phyloP scores from a whole-genome alignment of 2,113 vertebrate species.

The Cynoglossus semilaevis region DNA sequence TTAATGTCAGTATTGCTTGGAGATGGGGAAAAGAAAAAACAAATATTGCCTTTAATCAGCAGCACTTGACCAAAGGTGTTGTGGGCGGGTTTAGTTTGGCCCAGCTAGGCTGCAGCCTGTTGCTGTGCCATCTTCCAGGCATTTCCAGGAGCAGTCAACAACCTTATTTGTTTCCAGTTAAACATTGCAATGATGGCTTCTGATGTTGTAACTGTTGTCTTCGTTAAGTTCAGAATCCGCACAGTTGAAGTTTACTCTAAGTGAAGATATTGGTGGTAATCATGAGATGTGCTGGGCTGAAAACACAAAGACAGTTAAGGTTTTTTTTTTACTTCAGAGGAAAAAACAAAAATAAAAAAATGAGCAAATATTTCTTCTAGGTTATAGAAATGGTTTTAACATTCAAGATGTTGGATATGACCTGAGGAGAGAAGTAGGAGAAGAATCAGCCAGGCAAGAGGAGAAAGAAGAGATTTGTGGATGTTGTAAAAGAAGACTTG shows the following conservation, averaged over 20 bases:
- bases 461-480: too few species aligned
- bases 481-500: too few species aligned
- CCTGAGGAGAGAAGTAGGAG: too few species aligned
- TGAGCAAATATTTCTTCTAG: too few species aligned
- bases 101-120: slow-evolving; percentile 49
- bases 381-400: too few species aligned
- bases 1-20: slow-evolving; percentile 34
- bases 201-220: slow-evolving; percentile 14
- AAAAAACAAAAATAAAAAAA: too few species aligned
- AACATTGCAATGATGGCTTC: slow-evolving; percentile 19
- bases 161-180: slow-evolving; percentile 42
- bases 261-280: slow-evolving; percentile 5
- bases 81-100: slow-evolving; percentile 43
- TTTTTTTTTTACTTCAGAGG: too few species aligned
- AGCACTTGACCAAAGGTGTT: slow-evolving; percentile 38
- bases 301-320: too few species aligned
- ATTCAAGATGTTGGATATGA: too few species aligned
- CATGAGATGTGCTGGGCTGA: too few species aligned
- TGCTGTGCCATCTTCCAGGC: slow-evolving; percentile 45
- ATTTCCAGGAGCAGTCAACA: slow-evolving; percentile 50
- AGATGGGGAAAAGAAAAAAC: slow-evolving; percentile 21
- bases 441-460: too few species aligned
- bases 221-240: slow-evolving; percentile 21
- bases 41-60: slow-evolving; percentile 50
- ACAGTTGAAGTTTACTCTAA: slow-evolving; percentile 58